Percentiles rank a stretch among this genome's conserved stretches.
Evolutionary conservation across 2,113 vertebrate species (phyloP).

Genomic region (Fulica atra): DNA sequence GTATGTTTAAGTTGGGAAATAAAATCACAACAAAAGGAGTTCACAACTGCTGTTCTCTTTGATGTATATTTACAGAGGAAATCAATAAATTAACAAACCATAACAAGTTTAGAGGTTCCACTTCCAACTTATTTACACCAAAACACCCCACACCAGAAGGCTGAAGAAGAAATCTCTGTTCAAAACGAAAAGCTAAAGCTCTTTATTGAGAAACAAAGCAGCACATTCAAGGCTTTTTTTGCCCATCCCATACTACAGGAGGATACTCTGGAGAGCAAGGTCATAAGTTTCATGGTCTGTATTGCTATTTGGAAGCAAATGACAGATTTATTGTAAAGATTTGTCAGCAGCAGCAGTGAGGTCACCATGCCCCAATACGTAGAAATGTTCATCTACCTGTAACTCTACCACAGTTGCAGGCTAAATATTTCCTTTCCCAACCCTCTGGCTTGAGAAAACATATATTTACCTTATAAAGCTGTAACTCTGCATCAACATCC

Average conservation of each 20-base stretch:
- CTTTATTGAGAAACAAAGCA: neutral
- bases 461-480: constrained; percentile 39
- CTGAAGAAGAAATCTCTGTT: neutral
- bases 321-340: neutral
- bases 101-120: neutral
- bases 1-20: neutral
- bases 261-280: neutral
- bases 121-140: neutral
- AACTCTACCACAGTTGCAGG: neutral
- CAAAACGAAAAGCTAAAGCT: neutral
- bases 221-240: neutral
- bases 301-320: neutral
- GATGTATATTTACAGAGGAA: neutral
- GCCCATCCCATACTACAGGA: neutral
- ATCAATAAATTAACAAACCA: neutral
- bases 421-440: neutral
- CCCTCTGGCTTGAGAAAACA: neutral
- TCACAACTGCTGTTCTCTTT: neutral
- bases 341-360: neutral
- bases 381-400: constrained; percentile 4
- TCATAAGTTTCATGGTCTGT: neutral
- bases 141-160: neutral
- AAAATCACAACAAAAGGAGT: neutral
- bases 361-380: neutral
- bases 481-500: neutral